Conservation (phyloP, 2,113 vertebrate genomes). For the Anser cygnoides region DNA sequence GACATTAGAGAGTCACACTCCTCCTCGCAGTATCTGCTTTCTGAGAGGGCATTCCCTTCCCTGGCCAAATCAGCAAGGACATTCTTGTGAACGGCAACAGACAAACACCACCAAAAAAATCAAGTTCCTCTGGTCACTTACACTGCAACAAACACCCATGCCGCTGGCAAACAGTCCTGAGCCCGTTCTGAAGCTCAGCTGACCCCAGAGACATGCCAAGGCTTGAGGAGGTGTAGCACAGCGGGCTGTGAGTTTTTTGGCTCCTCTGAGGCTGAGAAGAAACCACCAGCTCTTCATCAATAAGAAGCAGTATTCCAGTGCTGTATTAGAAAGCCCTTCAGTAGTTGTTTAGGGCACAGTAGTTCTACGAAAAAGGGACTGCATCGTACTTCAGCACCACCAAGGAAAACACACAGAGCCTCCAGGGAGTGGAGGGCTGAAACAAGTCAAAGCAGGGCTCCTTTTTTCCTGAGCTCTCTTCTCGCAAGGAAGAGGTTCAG, state of each 20-base stretch:
- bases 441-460: background rate
- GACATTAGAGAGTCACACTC: background rate
- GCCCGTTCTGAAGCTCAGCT: background rate
- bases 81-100: background rate
- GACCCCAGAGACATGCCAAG: background rate
- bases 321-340: background rate
- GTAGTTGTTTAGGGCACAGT: background rate
- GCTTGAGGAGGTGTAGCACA: background rate
- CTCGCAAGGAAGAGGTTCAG: background rate
- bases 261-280: background rate
- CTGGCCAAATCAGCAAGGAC: background rate
- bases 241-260: background rate
- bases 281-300: background rate
- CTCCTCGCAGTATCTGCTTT: background rate
- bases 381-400: background rate
- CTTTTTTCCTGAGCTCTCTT: background rate
- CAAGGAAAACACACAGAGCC: background rate
- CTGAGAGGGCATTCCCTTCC: background rate
- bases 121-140: background rate
- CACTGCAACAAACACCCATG: fast-evolving
- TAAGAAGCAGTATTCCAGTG: background rate
- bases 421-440: background rate
- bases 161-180: background rate
- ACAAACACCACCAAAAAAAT: background rate
- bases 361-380: background rate